These are phyloP conservation scores for Hippoglossus stenolepis DNA, from an alignment of 2,113 vertebrate species.

Conservation along the genomic window DNA sequence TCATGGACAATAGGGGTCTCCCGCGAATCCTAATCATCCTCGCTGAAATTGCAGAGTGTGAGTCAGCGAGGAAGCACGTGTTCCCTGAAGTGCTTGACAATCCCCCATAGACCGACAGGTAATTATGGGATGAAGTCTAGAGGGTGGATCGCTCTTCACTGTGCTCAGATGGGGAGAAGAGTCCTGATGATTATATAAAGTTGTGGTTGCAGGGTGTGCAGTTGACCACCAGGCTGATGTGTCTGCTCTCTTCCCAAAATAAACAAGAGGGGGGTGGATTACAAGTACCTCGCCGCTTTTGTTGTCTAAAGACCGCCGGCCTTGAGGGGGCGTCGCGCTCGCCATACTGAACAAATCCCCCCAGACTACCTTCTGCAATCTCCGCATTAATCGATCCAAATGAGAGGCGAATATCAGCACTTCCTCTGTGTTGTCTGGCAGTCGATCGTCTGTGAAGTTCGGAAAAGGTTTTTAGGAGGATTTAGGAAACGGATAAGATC, in stretches of 20 bases:
- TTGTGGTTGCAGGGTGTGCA: slow-evolving; percentile 24
- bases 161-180: slow-evolving; percentile 8
- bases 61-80: neutral
- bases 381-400: slow-evolving; percentile 44
- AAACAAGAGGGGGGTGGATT: slow-evolving; percentile 59
- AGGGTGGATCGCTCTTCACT: slow-evolving; percentile 1
- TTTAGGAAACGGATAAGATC: too few species aligned
- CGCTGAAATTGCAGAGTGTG: slow-evolving; percentile 23
- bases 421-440: slow-evolving; percentile 16
- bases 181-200: slow-evolving; percentile 52
- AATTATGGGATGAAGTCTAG: slow-evolving; percentile 53
- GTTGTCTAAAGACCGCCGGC: slow-evolving; percentile 66
- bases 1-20: slow-evolving; percentile 42
- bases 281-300: slow-evolving; percentile 61
- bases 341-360: slow-evolving; percentile 40
- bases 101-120: slow-evolving; percentile 33
- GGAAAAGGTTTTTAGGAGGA: neutral
- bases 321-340: slow-evolving; percentile 63
- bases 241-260: slow-evolving; percentile 59
- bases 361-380: slow-evolving; percentile 41
- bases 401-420: slow-evolving; percentile 32
- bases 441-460: slow-evolving; percentile 11
- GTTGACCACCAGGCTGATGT: slow-evolving; percentile 50
- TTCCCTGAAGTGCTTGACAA: slow-evolving; percentile 49
- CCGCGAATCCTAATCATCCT: slow-evolving; percentile 35